Conservation (phyloP, 2,888 invertebrate species). For the Caenorhabditis zanzibari region DNA sequence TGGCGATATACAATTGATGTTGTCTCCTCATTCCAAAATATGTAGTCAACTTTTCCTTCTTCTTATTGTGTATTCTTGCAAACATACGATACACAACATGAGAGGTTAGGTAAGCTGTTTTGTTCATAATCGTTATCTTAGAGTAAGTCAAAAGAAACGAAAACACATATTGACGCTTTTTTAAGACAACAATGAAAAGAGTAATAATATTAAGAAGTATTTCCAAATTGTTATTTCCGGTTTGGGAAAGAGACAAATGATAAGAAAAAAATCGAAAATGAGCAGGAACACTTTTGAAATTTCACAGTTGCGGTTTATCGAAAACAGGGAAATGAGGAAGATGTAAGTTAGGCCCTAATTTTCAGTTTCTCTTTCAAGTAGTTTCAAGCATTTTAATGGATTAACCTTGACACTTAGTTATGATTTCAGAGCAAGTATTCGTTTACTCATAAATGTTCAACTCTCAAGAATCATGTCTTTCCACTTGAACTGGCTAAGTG, state of each 20-base stretch:
- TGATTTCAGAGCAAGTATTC: constrained; percentile 23
- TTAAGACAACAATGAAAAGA: neutral
- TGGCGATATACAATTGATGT: too few species aligned
- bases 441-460: neutral
- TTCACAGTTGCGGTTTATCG: too few species aligned
- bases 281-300: neutral
- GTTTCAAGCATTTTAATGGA: too few species aligned
- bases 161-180: neutral
- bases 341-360: too few species aligned
- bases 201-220: neutral
- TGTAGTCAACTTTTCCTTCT: neutral
- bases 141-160: neutral
- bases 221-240: constrained; percentile 12
- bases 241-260: too few species aligned
- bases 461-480: constrained; percentile 23
- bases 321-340: too few species aligned
- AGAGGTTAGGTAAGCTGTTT: constrained; percentile 9
- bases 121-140: neutral
- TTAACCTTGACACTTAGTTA: too few species aligned
- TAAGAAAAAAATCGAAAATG: constrained; percentile 1
- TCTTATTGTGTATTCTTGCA: neutral
- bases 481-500: constrained; percentile 59
- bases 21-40: constrained; percentile 10
- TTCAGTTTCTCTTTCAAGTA: too few species aligned
- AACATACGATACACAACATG: neutral